Percentiles rank a stretch among this genome's conserved stretches.
Evolutionary conservation across 2,888 invertebrate genomes (phyloP).

Genomic region (Drosophila lutescens): DNA sequence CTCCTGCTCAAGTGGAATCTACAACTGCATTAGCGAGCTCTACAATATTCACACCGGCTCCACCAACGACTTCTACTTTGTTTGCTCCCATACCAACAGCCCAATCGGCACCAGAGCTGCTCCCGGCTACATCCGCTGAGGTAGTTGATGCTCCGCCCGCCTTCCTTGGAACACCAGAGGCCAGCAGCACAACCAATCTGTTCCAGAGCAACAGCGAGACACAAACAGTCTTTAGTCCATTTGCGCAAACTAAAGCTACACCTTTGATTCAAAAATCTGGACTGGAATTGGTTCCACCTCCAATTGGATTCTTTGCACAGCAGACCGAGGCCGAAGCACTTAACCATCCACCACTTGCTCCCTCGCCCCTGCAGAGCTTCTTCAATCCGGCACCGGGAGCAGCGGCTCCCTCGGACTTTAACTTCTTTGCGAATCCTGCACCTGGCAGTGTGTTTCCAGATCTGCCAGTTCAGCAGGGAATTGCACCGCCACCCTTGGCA

Average conservation of each 20-base stretch:
- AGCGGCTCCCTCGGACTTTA: slow-evolving; percentile 40
- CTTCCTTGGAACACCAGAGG: slow-evolving; percentile 30
- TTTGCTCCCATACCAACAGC: slow-evolving; percentile 2
- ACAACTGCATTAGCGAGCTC: not conserved
- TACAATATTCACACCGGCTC: not conserved
- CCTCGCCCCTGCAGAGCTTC: slow-evolving; percentile 66
- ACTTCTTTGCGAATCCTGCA: slow-evolving; percentile 42
- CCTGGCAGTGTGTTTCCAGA: slow-evolving; percentile 47
- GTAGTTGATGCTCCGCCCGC: slow-evolving; percentile 7
- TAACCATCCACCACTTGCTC: slow-evolving; percentile 36
- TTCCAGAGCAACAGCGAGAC: slow-evolving; percentile 7
- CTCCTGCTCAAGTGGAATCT: slow-evolving; percentile 13
- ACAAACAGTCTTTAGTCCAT: slow-evolving; percentile 65
- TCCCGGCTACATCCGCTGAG: not conserved
- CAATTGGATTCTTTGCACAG: slow-evolving; percentile 59
- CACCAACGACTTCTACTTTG: not conserved
- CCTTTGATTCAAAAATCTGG: slow-evolving; percentile 37
- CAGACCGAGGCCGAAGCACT: not conserved
- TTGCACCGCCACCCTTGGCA: slow-evolving; percentile 45
- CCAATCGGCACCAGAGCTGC: not conserved
- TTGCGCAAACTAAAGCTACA: slow-evolving; percentile 58
- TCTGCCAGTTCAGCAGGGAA: slow-evolving; percentile 43
- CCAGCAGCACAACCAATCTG: slow-evolving; percentile 2
- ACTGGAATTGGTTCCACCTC: slow-evolving; percentile 54
- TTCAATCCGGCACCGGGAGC: slow-evolving; percentile 47